A percentile compares a stretch with the other conserved stretches of the same genome.
Evolutionary conservation across 2,113 vertebrate genomes (phyloP).

Genomic region (Clarias magur): DNA sequence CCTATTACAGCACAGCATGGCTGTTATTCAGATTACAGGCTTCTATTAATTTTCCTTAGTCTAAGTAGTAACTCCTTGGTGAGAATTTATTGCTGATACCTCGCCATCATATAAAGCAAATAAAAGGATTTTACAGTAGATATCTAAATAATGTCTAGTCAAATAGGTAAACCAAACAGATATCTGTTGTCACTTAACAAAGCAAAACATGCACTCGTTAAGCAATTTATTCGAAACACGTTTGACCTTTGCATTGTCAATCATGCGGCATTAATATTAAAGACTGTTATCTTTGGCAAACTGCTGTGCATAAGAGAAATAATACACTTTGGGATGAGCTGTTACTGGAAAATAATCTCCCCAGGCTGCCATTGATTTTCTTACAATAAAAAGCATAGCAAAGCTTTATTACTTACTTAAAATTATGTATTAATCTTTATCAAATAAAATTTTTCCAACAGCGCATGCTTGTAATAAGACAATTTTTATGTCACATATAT

Average conservation of each 20-base stretch:
- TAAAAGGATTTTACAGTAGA: not conserved
- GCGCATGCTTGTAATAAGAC: slow-evolving; percentile 6
- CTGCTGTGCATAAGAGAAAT: not conserved
- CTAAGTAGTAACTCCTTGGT: not conserved
- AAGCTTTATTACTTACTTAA: not conserved
- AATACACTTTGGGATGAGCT: not conserved
- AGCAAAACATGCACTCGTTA: not conserved
- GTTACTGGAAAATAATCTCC: not conserved
- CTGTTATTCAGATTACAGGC: not conserved
- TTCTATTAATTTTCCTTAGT: not conserved
- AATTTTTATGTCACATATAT: not conserved
- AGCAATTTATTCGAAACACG: not conserved
- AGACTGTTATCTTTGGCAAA: not conserved
- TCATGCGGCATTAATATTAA: not conserved
- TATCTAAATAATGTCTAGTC: too few relatives aligned
- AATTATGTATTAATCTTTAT: not conserved
- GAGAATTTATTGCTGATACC: not conserved
- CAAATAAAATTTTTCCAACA: slow-evolving; percentile 4
- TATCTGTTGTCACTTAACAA: not conserved
- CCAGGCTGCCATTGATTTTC: not conserved
- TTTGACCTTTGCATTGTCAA: not conserved
- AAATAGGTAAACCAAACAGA: not conserved
- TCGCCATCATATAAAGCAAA: not conserved
- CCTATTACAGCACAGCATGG: not conserved
- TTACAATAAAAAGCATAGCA: not conserved